Percentiles rank a stretch among this genome's conserved stretches.
These are phyloP conservation scores for Spongilla lacustris DNA, from an alignment of 37 sponge, comb jelly and placozoan genomes.

Conservation along the genomic window DNA sequence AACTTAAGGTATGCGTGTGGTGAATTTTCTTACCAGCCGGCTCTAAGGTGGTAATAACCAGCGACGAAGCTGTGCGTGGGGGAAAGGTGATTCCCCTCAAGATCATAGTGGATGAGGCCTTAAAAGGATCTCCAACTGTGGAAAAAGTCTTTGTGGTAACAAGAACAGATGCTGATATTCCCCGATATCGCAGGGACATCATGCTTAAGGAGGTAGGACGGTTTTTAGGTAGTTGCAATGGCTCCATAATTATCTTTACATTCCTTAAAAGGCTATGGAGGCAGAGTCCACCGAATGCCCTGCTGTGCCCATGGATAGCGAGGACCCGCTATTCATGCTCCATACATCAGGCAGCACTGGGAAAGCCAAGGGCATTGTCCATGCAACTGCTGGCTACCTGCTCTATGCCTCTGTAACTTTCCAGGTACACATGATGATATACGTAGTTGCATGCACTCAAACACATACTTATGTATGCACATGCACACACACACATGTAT, in stretches of 20 bases:
- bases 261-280: slow-evolving; percentile 74
- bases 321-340: slow-evolving; percentile 94
- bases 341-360: slow-evolving; percentile 99
- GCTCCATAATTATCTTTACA: not conserved
- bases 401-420: slow-evolving; percentile 92
- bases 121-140: slow-evolving; percentile 72
- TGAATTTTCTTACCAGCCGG: slow-evolving; percentile 28
- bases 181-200: slow-evolving; percentile 65
- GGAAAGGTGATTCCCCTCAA: slow-evolving; percentile 92
- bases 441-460: not conserved
- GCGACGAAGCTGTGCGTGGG: slow-evolving; percentile 89
- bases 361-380: slow-evolving; percentile 93
- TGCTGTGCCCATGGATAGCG: slow-evolving; percentile 90
- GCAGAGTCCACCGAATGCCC: slow-evolving; percentile 72
- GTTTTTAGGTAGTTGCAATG: not conserved
- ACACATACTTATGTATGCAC: not conserved
- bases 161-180: slow-evolving; percentile 81
- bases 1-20: not conserved
- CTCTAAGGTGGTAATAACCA: slow-evolving; percentile 80
- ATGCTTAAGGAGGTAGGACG: slow-evolving; percentile 72
- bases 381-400: slow-evolving; percentile 98
- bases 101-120: slow-evolving; percentile 88
- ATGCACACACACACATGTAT: not conserved
- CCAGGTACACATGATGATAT: slow-evolving; percentile 42
- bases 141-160: slow-evolving; percentile 77